Evolutionary conservation across 2,888 invertebrate genomes (phyloP).

Genomic region (Eledone cirrhosa): DNA sequence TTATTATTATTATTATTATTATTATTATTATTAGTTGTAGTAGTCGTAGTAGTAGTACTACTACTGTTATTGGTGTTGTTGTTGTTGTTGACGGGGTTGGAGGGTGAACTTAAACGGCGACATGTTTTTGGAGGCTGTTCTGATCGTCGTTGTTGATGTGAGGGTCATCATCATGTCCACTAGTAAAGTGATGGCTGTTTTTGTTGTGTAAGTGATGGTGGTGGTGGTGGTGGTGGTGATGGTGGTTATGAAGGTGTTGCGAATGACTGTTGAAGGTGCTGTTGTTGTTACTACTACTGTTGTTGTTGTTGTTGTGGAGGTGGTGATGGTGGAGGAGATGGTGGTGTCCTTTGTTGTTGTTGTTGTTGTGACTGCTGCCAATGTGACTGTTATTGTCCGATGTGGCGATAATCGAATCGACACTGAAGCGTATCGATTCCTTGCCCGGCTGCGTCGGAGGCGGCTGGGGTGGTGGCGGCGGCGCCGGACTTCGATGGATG

Average conservation of each 20-base stretch:
- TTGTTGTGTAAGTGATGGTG: slow-evolving; percentile 4
- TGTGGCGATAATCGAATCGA: slow-evolving; percentile 24
- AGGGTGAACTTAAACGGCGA: not conserved
- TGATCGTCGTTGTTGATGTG: not conserved
- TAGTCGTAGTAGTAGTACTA: too few species aligned
- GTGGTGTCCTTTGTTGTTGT: not conserved
- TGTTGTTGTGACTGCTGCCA: not conserved
- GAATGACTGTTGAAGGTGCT: not conserved
- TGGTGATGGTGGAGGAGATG: not conserved
- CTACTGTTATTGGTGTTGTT: not conserved
- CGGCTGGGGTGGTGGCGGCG: not conserved
- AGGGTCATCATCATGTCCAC: not conserved
- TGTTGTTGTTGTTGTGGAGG: not conserved
- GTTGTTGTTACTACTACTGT: not conserved
- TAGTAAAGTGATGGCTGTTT: not conserved
- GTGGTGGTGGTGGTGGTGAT: not conserved
- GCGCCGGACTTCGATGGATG: not conserved
- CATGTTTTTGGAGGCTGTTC: not conserved
- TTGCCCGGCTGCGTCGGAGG: slow-evolving; percentile 8
- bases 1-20: not conserved
- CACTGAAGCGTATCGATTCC: slow-evolving; percentile 23
- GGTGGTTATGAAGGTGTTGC: not conserved
- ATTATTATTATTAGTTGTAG: not conserved
- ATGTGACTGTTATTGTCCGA: not conserved
- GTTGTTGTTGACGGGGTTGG: too few species aligned